A percentile compares a stretch with the other conserved stretches of the same genome.
These are phyloP conservation scores for Tenthredo amoena DNA, from an alignment of 2,888 invertebrate genomes.

Conservation along the genomic window DNA sequence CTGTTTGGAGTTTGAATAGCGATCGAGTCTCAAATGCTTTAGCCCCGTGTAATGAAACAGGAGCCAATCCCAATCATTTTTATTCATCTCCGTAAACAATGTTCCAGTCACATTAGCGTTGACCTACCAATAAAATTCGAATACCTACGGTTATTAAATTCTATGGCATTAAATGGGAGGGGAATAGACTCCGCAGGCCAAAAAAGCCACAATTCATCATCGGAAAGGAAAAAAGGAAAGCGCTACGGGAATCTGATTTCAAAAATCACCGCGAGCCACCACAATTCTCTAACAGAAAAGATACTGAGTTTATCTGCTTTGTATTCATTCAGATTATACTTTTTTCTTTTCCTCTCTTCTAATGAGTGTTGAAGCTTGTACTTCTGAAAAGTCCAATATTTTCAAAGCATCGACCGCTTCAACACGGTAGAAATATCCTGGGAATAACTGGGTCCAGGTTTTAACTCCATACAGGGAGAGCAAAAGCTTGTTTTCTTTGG, in stretches of 20 bases:
- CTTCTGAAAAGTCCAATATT: conserved; percentile 12
- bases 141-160: background rate
- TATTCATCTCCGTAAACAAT: conserved; percentile 5
- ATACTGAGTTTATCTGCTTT: background rate
- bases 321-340: background rate
- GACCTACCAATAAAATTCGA: conserved; percentile 19
- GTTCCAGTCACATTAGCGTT: conserved; percentile 15
- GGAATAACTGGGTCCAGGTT: conserved; percentile 40
- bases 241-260: background rate
- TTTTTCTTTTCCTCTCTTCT: background rate
- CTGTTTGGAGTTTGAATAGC: background rate
- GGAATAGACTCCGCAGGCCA: background rate
- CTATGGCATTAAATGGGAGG: background rate
- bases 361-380: background rate
- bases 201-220: background rate
- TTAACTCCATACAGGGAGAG: conserved; percentile 24
- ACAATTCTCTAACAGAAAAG: background rate
- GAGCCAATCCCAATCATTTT: conserved; percentile 44
- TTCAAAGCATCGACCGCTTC: conserved; percentile 2
- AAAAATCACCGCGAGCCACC: background rate
- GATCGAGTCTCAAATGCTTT: conserved; percentile 5
- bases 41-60: conserved; percentile 39
- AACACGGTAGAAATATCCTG: conserved; percentile 10
- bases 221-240: background rate
- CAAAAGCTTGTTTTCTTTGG: conserved; percentile 9